Evolutionary conservation across 2,888 invertebrate species (phyloP).

Genomic region (Xylota segnis): DNA sequence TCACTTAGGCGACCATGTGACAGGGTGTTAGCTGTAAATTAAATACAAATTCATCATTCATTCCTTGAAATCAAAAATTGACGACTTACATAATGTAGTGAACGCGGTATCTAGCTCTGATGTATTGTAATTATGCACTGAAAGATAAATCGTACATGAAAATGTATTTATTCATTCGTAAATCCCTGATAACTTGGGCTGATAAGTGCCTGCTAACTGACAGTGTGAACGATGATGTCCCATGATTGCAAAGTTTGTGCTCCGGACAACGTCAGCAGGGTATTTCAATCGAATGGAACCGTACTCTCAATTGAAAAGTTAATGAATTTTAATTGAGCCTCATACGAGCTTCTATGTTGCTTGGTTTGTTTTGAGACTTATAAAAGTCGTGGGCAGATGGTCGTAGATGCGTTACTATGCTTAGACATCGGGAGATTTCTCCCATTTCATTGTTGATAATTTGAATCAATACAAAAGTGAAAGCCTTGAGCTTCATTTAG

Average conservation of each 20-base stretch:
- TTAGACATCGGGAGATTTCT: not conserved
- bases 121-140: not conserved
- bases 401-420: slow-evolving; percentile 12
- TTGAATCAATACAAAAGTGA: not conserved
- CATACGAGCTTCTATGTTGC: not conserved
- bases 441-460: slow-evolving; percentile 3
- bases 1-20: slow-evolving; percentile 48
- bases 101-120: slow-evolving; percentile 25
- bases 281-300: slow-evolving; percentile 38
- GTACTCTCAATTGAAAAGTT: slow-evolving; percentile 43
- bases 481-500: not conserved
- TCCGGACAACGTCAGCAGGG: slow-evolving; percentile 3
- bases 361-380: not conserved
- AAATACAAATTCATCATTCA: slow-evolving; percentile 3
- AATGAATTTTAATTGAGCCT: slow-evolving; percentile 70
- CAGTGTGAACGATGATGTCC: not conserved
- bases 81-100: slow-evolving; percentile 36
- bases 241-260: slow-evolving; percentile 22
- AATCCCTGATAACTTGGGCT: slow-evolving; percentile 36
- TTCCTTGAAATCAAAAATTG: not conserved
- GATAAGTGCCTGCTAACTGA: slow-evolving; percentile 25
- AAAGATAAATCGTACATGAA: slow-evolving; percentile 28
- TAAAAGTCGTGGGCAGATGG: not conserved
- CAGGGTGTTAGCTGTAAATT: slow-evolving; percentile 11
- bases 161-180: slow-evolving; percentile 24